Conservation (phyloP, 2,113 vertebrate species). For the Lophochroa leadbeateri region DNA sequence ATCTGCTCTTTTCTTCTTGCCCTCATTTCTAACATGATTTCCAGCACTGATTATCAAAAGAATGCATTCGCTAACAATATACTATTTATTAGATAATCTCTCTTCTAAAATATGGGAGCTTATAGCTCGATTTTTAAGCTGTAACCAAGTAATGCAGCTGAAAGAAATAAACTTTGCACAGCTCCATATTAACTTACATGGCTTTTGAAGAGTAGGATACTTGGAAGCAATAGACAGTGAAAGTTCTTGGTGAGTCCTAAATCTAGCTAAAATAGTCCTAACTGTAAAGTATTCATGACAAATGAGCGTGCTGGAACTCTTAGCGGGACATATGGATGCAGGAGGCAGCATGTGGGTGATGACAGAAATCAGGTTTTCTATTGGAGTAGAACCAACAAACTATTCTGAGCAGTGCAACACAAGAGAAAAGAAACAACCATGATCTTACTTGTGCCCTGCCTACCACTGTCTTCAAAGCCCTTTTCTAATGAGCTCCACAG, state of each 20-base stretch:
- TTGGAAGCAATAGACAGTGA: neutral
- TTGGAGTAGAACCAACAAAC: neutral
- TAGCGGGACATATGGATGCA: neutral
- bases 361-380: neutral
- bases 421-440: neutral
- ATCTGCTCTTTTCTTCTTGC: neutral
- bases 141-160: neutral
- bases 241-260: neutral
- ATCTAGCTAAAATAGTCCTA: neutral
- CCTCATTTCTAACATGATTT: neutral
- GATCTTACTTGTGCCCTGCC: neutral
- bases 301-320: neutral
- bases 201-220: neutral
- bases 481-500: neutral
- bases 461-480: neutral
- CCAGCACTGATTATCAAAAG: neutral
- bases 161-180: neutral
- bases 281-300: neutral
- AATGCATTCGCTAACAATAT: neutral
- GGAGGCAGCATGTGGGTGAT: neutral
- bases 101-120: neutral
- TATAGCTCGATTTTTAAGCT: neutral
- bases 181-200: neutral
- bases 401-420: fast-evolving
- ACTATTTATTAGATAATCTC: neutral